Base-by-base conservation (phyloP, 2,797 vertebrate genomes). In the Falco biarmicus region DNA sequence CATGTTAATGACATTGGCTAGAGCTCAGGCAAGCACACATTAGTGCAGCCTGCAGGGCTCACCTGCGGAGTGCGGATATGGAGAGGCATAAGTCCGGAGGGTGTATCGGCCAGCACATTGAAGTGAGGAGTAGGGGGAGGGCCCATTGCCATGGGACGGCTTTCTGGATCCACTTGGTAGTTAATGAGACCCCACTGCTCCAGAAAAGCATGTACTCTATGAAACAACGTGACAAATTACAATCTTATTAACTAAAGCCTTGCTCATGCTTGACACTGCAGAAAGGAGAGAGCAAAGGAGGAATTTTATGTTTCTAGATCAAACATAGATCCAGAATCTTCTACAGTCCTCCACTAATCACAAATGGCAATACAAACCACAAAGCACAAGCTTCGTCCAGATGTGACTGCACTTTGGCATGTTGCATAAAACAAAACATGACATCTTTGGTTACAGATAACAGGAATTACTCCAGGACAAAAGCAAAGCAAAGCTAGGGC, bases 141-240 rank as follows among this genome's bases (percentile, higher is more conserved):
- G 0, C 99, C 99, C 99, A 99, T 99, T 3, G 99, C 99, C 97
- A 99, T 98, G 2, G 99, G 99, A 11, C 99, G 98, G 92, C 99
- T 99, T 50, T 99, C 99, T 0, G 99, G 97, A 48, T 99, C 99
- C 56, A 99, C 99, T 89, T 99, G 99, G 96, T 99, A 99, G 95
- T 99, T 99, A 51, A 99, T 99, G 82, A 99, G 98, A 34, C 99
- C 99, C 99, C 99, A 99, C 96, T 99, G 99, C 98, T 99, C 99
- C 98, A 99, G 96, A 93, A 99, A 99, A 0, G 99, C 99, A 24
- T 99, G 99, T 6, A 99, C 99, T 95, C 99, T 99, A 57, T 5
- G 69, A 32, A 77, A 69, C 5, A 82, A 48, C 0, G 2, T 1
- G 0, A 56, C 16, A 69, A 15, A 37, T 15, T 2, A 53, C 19